Percentiles rank a stretch among this genome's conserved stretches.
These are phyloP conservation scores for Onychostruthus taczanowskii DNA, from an alignment of 2,113 vertebrate species.

Conservation along the genomic window DNA sequence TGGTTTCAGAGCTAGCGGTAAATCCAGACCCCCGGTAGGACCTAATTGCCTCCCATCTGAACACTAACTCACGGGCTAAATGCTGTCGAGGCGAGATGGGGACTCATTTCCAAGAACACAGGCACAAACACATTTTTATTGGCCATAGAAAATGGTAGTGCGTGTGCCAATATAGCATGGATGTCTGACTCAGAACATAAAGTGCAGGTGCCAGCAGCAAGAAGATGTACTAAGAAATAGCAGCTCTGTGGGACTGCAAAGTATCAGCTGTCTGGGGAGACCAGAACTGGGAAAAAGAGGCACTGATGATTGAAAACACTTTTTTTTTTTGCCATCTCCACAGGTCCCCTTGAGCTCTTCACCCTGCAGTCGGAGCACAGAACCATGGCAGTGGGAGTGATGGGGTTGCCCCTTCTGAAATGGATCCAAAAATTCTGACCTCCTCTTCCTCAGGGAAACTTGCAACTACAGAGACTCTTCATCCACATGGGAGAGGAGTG, in stretches of 20 bases:
- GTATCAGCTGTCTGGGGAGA: constrained; percentile 43
- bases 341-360: background rate
- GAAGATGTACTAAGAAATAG: constrained; percentile 55
- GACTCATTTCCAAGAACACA: constrained; percentile 55
- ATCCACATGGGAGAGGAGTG: background rate
- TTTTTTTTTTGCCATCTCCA: constrained; percentile 1
- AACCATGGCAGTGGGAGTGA: background rate
- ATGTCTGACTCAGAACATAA: constrained; percentile 55
- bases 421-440: background rate
- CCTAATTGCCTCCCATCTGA: constrained; percentile 57
- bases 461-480: background rate
- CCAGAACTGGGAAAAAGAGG: constrained; percentile 7
- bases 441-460: background rate
- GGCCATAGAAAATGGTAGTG: constrained; percentile 45
- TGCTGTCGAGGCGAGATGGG: constrained; percentile 14
- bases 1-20: background rate
- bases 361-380: background rate
- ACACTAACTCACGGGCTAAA: constrained; percentile 38
- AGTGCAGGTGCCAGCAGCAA: constrained; percentile 54
- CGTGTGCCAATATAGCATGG: constrained; percentile 51
- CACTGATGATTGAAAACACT: background rate
- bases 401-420: background rate
- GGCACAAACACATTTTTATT: constrained; percentile 61
- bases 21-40: constrained; percentile 46
- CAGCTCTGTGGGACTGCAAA: constrained; percentile 33